phyloP scores from a whole-genome alignment of 2,797 vertebrate species.

The Hozukius guyotensis region DNA sequence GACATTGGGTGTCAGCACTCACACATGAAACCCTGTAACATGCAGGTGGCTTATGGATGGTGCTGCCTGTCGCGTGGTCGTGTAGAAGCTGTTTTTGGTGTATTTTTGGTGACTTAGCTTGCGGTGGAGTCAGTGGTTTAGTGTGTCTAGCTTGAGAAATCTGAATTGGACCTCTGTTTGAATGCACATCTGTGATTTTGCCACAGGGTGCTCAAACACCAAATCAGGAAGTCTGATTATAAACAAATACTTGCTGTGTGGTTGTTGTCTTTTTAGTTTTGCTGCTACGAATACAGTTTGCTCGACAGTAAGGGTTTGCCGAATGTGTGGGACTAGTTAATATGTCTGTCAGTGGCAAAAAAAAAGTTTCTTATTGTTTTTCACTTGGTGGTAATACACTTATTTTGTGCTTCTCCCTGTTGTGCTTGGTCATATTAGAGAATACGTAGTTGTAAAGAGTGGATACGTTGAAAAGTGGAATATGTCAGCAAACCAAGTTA shows the following conservation, averaged over 20 bases:
- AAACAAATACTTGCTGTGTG: background rate
- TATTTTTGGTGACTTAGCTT: background rate
- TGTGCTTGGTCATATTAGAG: rapidly evolving
- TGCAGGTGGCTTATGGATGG: background rate
- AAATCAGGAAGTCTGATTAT: background rate
- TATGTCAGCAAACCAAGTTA: background rate
- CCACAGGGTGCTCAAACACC: background rate
- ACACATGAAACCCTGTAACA: background rate
- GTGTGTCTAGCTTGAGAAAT: background rate
- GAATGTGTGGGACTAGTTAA: background rate
- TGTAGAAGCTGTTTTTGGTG: background rate
- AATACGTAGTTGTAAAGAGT: background rate
- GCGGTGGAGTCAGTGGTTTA: background rate
- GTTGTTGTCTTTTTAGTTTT: background rate
- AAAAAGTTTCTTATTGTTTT: background rate
- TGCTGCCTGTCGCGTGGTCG: background rate
- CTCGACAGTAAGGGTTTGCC: background rate
- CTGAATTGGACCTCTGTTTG: background rate
- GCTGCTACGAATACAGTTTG: background rate
- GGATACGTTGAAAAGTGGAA: background rate
- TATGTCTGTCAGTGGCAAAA: background rate
- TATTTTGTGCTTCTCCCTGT: background rate
- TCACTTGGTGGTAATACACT: background rate
- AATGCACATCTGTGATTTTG: background rate
- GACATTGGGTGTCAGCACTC: background rate